Conservation (phyloP, 1,140 invertebrate species). For the Zophobas morio region DNA sequence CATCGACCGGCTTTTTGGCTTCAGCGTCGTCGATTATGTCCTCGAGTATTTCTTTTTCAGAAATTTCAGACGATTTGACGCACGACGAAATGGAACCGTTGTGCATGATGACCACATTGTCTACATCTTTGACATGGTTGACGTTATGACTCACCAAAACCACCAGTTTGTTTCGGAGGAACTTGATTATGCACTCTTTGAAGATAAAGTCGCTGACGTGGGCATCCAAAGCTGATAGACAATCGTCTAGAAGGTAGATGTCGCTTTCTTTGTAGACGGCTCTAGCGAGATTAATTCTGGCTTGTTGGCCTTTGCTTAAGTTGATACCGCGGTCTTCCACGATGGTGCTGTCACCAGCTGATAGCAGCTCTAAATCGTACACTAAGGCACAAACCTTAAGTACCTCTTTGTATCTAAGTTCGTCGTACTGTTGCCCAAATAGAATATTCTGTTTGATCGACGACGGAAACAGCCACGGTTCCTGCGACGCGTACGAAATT, state of each 20-base stretch:
- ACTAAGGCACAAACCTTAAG: slow-evolving; percentile 57
- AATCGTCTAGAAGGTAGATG: slow-evolving; percentile 87
- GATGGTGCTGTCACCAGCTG: slow-evolving; percentile 71
- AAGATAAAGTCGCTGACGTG: slow-evolving; percentile 86
- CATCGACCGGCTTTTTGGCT: slow-evolving; percentile 18
- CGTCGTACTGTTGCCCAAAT: slow-evolving; percentile 72
- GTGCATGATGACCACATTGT: slow-evolving; percentile 76
- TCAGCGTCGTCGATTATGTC: slow-evolving; percentile 33
- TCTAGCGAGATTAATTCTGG: slow-evolving; percentile 88
- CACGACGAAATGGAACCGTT: slow-evolving; percentile 68
- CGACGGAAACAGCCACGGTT: slow-evolving; percentile 79
- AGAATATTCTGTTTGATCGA: slow-evolving; percentile 75
- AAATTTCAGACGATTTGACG: slow-evolving; percentile 54
- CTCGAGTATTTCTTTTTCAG: slow-evolving; percentile 49
- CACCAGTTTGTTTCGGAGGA: slow-evolving; percentile 78
- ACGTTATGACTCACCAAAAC: slow-evolving; percentile 87
- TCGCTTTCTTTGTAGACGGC: slow-evolving; percentile 84
- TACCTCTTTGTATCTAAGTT: slow-evolving; percentile 65
- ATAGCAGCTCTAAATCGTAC: slow-evolving; percentile 50
- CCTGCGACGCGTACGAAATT: slow-evolving; percentile 80
- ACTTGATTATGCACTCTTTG: slow-evolving; percentile 77
- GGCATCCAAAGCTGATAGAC: slow-evolving; percentile 85
- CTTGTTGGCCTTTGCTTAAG: slow-evolving; percentile 89
- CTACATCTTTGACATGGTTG: slow-evolving; percentile 84
- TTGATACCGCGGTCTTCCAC: slow-evolving; percentile 86